phyloP scores from a whole-genome alignment of 2,888 invertebrate genomes.

The Heliconius cydno region DNA sequence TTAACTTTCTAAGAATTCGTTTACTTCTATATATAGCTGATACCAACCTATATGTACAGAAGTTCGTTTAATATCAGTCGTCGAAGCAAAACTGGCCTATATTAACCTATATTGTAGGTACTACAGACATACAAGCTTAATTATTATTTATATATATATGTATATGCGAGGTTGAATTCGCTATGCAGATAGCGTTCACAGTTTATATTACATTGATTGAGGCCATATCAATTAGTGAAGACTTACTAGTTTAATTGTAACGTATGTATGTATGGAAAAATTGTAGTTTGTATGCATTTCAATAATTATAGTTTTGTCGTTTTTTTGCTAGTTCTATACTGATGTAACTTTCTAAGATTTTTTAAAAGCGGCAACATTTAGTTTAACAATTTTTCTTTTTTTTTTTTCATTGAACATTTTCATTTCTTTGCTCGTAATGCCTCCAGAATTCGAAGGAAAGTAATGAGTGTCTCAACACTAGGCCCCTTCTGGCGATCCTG shows the following conservation, averaged over 20 bases:
- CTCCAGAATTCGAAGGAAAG: too few relatives aligned
- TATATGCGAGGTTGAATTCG: conserved; percentile 38
- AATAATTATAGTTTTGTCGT: background rate
- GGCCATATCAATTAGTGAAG: conserved; percentile 40
- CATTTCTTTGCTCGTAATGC: too few relatives aligned
- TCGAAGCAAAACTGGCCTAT: conserved; percentile 27
- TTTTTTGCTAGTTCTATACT: background rate
- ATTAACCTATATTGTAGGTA: conserved; percentile 18
- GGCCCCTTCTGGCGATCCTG: too few relatives aligned
- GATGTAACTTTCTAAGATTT: background rate
- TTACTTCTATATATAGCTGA: conserved; percentile 29
- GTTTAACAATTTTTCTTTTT: conserved; percentile 27
- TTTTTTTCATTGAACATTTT: too few relatives aligned
- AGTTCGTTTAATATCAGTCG: conserved; percentile 12
- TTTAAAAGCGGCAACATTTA: conserved; percentile 27
- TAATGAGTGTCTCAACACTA: too few relatives aligned
- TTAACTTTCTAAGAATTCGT: conserved; percentile 37
- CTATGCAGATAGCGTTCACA: conserved; percentile 40
- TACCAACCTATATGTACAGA: conserved; percentile 28
- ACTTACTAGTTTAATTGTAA: conserved; percentile 18
- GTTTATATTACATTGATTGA: conserved; percentile 34
- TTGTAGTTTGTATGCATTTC: background rate
- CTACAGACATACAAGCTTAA: conserved; percentile 9
- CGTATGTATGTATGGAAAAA: background rate
- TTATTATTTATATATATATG: conserved; percentile 36